Percentiles rank a stretch among this genome's conserved stretches.
These are phyloP conservation scores for Apotomis betuletana DNA, from an alignment of 2,888 invertebrate genomes.

Conservation along the genomic window DNA sequence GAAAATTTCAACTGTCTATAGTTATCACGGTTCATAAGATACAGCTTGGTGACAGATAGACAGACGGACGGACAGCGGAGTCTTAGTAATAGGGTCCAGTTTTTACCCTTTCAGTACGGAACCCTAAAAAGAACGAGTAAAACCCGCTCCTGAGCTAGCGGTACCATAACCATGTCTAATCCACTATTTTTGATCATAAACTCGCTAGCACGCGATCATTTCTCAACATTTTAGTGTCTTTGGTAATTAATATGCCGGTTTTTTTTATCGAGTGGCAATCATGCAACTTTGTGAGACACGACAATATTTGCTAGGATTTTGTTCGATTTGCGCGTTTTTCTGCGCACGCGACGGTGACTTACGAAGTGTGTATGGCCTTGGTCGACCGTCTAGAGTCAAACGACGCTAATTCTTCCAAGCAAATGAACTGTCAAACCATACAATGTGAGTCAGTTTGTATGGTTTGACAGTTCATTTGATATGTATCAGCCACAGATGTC, in stretches of 20 bases:
- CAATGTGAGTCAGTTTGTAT: too few species aligned
- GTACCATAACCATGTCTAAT: slow-evolving; percentile 55
- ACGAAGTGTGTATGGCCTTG: slow-evolving; percentile 20
- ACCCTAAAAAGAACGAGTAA: slow-evolving; percentile 46
- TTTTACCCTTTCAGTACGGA: too few species aligned
- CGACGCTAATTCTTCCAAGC: too few species aligned
- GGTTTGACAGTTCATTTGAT: too few species aligned
- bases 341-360: slow-evolving; percentile 21
- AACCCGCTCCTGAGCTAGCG: slow-evolving; percentile 49
- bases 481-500: too few species aligned
- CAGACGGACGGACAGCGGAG: too few species aligned
- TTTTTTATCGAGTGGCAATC: slow-evolving; percentile 36
- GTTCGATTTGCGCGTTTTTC: slow-evolving; percentile 22
- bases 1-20: too few species aligned
- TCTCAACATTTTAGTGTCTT: slow-evolving; percentile 56
- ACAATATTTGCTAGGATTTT: slow-evolving; percentile 21
- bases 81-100: too few species aligned
- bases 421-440: too few species aligned
- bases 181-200: slow-evolving; percentile 58
- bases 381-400: neutral
- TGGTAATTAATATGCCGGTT: slow-evolving; percentile 52
- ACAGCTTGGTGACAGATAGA: too few species aligned
- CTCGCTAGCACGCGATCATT: slow-evolving; percentile 54
- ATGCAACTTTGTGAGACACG: slow-evolving; percentile 39
- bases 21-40: too few species aligned